These are phyloP conservation scores for Ridgeia piscesae DNA, from an alignment of 1,140 invertebrate species.

Conservation along the genomic window DNA sequence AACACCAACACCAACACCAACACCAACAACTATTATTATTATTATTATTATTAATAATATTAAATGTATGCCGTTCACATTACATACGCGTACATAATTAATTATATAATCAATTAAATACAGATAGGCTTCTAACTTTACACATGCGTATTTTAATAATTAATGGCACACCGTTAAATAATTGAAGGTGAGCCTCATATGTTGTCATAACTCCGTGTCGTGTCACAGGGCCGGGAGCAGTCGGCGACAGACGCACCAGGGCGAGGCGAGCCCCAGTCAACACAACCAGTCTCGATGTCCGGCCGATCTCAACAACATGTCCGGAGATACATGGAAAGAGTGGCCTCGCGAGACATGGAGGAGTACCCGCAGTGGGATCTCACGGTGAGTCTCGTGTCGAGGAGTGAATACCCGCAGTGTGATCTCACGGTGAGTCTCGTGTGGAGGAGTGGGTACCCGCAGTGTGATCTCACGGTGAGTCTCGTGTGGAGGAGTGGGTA, in stretches of 20 bases:
- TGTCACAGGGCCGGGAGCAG: background rate
- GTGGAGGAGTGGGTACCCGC: background rate
- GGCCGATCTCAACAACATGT: background rate
- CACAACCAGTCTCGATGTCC: background rate
- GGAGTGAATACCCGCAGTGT: background rate
- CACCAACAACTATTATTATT: no score
- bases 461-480: background rate
- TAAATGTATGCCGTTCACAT: no score
- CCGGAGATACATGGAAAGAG: constrained; percentile 39
- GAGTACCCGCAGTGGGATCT: constrained; percentile 45
- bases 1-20: no score
- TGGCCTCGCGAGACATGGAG: constrained; percentile 46
- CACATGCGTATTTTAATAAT: no score
- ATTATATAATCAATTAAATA: no score
- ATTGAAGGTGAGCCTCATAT: no score
- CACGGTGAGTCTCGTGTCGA: constrained; percentile 33
- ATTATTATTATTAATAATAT: no score
- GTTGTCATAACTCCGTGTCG: no score
- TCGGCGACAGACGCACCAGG: no score
- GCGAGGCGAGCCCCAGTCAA: background rate
- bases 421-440: background rate
- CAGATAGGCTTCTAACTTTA: no score
- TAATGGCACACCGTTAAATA: no score
- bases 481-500: background rate
- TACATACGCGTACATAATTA: no score